These are phyloP conservation scores for Macrostomum lignano DNA, from an alignment of 1,140 invertebrate species.

Conservation along the genomic window DNA sequence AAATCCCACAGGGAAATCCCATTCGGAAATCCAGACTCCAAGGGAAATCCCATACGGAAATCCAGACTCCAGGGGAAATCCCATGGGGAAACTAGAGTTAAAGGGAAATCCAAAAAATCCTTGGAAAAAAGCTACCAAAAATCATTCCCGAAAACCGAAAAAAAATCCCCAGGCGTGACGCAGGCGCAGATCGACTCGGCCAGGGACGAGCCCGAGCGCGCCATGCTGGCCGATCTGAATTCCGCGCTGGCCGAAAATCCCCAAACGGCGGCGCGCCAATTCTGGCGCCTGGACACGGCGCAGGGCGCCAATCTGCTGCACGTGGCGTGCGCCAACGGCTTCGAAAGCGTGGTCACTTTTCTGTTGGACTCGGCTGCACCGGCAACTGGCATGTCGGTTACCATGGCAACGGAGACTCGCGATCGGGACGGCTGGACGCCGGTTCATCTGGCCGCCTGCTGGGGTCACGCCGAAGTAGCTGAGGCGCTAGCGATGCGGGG, in stretches of 20 bases:
- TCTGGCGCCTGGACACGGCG: not conserved
- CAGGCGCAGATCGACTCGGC: not conserved
- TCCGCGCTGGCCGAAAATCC: not conserved
- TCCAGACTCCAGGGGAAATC: too few species aligned
- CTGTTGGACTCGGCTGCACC: constrained; percentile 17
- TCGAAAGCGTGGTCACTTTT: constrained; percentile 1
- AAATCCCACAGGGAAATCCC: too few species aligned
- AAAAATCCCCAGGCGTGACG: not conserved
- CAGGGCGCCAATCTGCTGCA: constrained; percentile 3
- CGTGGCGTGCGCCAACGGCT: constrained; percentile 2
- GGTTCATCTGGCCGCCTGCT: not conserved
- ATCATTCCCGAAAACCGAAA: too few species aligned
- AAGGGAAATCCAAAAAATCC: too few species aligned
- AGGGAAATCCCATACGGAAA: too few species aligned
- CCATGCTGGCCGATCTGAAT: constrained; percentile 1
- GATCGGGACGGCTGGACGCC: constrained; percentile 2
- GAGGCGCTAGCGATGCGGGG: too few species aligned
- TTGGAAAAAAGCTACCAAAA: too few species aligned
- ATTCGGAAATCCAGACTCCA: too few species aligned
- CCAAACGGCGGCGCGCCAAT: not conserved
- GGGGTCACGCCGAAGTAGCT: too few species aligned
- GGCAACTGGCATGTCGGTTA: too few species aligned
- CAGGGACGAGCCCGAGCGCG: not conserved
- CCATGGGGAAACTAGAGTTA: too few species aligned
- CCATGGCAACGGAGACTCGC: not conserved